Evolutionary conservation across 1,140 invertebrate genomes (phyloP).

Genomic region (Drosophila nebulosa): DNA sequence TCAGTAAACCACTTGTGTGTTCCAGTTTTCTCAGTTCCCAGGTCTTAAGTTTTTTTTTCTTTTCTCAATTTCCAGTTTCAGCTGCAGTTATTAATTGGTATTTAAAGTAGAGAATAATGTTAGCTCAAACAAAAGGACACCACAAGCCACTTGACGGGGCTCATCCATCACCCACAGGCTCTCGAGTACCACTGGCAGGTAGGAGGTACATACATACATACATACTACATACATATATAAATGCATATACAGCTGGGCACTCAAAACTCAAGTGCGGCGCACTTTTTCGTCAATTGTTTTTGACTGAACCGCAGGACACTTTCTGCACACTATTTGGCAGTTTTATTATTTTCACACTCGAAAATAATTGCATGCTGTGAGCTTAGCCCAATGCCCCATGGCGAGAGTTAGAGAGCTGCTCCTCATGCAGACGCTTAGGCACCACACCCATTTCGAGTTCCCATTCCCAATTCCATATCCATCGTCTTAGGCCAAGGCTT

Average conservation of each 20-base stretch:
- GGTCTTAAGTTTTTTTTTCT: neutral
- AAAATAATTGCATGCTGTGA: slow-evolving; percentile 76
- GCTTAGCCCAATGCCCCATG: slow-evolving; percentile 46
- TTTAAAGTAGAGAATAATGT: slow-evolving; percentile 78
- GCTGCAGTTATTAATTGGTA: slow-evolving; percentile 78
- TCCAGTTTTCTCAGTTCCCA: slow-evolving; percentile 52
- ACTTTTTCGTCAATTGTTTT: slow-evolving; percentile 38
- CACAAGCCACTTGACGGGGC: slow-evolving; percentile 66
- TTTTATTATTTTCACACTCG: slow-evolving; percentile 77
- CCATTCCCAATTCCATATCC: neutral
- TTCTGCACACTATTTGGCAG: slow-evolving; percentile 55
- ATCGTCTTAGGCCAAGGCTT: neutral
- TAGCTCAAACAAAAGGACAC: slow-evolving; percentile 70
- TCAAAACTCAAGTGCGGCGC: slow-evolving; percentile 53
- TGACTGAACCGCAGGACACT: slow-evolving; percentile 61
- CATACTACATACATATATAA: no score
- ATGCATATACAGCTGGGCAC: slow-evolving; percentile 39
- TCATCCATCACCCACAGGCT: slow-evolving; percentile 68
- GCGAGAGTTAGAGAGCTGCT: slow-evolving; percentile 12
- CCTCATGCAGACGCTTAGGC: slow-evolving; percentile 49
- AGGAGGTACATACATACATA: slow-evolving; percentile 21
- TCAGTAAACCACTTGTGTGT: slow-evolving; percentile 67
- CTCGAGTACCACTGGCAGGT: slow-evolving; percentile 52
- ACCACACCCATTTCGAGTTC: slow-evolving; percentile 50
- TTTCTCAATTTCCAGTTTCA: slow-evolving; percentile 34